phyloP scores from a whole-genome alignment of 2,888 invertebrate genomes.

The Gastrophysa polygoni region DNA sequence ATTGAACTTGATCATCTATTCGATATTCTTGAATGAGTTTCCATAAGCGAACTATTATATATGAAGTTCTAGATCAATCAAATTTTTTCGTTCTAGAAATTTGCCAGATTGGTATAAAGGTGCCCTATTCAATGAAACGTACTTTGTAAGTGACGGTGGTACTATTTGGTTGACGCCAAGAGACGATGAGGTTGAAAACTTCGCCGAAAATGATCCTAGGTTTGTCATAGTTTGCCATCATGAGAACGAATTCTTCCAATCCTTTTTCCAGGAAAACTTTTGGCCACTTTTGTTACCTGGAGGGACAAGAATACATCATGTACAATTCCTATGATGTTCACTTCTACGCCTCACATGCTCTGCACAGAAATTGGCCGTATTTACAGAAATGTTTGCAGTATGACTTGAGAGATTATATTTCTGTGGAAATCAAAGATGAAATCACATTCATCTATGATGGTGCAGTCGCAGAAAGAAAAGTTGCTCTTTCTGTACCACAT shows the following conservation, averaged over 20 bases:
- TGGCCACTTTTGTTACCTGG: conserved; percentile 90
- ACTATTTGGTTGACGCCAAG: conserved; percentile 81
- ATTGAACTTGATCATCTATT: no score
- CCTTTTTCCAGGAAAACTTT: conserved; percentile 76
- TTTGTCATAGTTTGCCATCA: conserved; percentile 45
- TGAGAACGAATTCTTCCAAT: no score
- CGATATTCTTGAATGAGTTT: no score
- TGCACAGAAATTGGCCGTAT: conserved; percentile 90
- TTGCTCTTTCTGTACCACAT: conserved; percentile 83
- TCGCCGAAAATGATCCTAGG: conserved; percentile 73
- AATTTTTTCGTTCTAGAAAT: conserved; percentile 61
- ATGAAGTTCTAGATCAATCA: no score
- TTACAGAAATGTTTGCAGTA: conserved; percentile 83
- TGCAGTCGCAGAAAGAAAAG: conserved; percentile 72
- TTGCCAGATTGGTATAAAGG: conserved; percentile 95
- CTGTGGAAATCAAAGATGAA: conserved; percentile 65
- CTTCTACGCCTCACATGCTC: conserved; percentile 92
- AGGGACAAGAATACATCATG: conserved; percentile 97
- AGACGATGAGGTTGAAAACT: conserved; percentile 65
- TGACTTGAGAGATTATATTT: conserved; percentile 76
- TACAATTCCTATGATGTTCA: conserved; percentile 97
- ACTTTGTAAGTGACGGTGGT: conserved; percentile 91
- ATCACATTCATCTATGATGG: conserved; percentile 77
- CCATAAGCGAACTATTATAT: no score
- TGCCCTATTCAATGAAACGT: conserved; percentile 94